These are phyloP conservation scores for Anastrepha obliqua DNA, from an alignment of 1,140 invertebrate genomes.

Conservation along the genomic window DNA sequence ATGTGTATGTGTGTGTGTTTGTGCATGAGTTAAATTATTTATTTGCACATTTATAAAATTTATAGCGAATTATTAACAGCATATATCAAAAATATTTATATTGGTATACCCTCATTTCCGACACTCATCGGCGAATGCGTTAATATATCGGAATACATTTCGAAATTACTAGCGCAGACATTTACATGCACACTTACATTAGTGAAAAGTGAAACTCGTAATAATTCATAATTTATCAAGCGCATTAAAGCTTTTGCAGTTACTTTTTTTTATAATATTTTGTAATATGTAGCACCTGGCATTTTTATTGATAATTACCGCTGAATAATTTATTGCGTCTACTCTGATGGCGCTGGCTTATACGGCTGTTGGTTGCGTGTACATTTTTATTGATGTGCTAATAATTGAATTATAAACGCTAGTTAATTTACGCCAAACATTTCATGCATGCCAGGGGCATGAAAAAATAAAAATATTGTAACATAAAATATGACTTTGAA, in stretches of 20 bases:
- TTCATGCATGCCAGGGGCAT: no score
- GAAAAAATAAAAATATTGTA: no score
- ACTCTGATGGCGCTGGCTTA: background rate
- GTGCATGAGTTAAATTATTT: background rate
- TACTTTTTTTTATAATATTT: background rate
- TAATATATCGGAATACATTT: background rate
- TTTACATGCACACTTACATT: background rate
- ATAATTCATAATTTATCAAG: background rate
- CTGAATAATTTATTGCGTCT: background rate
- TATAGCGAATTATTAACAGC: background rate
- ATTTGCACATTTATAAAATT: background rate
- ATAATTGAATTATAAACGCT: background rate
- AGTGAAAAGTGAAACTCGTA: background rate
- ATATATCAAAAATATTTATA: background rate
- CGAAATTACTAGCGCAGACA: background rate
- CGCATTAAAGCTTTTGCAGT: background rate
- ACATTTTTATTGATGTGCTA: background rate
- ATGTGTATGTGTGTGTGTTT: background rate
- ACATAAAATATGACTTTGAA: no score
- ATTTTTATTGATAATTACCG: conserved; percentile 25
- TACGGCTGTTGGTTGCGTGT: background rate
- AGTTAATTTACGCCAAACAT: no score
- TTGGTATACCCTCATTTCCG: background rate
- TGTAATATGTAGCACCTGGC: background rate
- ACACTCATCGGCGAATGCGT: background rate